These are phyloP conservation scores for Orgyia antiqua DNA, from an alignment of 2,888 invertebrate genomes.

Conservation along the genomic window DNA sequence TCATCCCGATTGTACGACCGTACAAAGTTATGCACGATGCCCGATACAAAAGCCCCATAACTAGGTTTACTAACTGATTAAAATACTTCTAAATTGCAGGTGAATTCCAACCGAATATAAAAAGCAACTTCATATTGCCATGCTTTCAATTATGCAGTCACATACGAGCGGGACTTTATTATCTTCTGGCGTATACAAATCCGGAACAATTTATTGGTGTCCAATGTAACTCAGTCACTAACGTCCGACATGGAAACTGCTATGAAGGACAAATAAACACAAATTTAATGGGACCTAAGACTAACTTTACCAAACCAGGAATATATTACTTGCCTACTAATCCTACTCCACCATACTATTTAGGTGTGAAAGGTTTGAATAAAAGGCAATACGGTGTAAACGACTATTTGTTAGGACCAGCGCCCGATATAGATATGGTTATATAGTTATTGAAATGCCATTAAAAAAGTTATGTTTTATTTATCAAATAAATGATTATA, in stretches of 20 bases:
- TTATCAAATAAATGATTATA: no score
- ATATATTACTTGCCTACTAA: constrained; percentile 57
- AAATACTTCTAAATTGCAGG: constrained; percentile 32
- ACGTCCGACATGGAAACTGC: constrained; percentile 51
- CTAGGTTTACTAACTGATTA: background rate
- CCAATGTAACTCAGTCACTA: constrained; percentile 42
- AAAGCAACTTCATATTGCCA: constrained; percentile 50
- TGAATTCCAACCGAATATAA: constrained; percentile 55
- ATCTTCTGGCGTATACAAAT: constrained; percentile 39
- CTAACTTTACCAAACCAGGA: constrained; percentile 53
- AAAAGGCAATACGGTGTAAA: constrained; percentile 40
- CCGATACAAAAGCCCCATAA: no score
- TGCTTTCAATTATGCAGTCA: constrained; percentile 64
- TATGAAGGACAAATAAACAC: constrained; percentile 31
- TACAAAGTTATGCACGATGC: no score
- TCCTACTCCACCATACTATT: constrained; percentile 44
- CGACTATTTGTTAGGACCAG: constrained; percentile 41
- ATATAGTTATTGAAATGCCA: no score
- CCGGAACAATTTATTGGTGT: constrained; percentile 52
- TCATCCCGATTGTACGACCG: no score
- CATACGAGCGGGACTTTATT: constrained; percentile 52
- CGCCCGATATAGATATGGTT: constrained; percentile 35
- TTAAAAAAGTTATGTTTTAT: no score
- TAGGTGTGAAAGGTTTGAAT: constrained; percentile 44
- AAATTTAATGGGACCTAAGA: constrained; percentile 52